Base-by-base conservation (phyloP, 2,888 invertebrate species). In the Microplitis deprimator region DNA sequence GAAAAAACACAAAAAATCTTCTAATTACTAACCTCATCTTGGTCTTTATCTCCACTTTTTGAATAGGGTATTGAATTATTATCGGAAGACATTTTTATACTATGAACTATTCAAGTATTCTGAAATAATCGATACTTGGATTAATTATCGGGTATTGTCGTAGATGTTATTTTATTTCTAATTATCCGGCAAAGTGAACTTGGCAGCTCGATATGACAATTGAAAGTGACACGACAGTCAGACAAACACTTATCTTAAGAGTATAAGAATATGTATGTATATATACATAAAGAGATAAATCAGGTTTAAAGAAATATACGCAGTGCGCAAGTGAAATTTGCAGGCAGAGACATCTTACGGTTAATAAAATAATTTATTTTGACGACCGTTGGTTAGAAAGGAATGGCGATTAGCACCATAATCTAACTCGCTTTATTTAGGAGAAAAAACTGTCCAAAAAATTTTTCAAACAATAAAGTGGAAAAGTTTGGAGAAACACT, bases 11-110 rank as follows among this genome's bases (percentile, higher is more conserved):
- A 61, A 64, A n/a, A 16, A 17, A 50, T 73, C 75, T 77, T 75
- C 73, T 68, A 67, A 74, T 77, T 73, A 82, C 89, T 91, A 90
- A 95, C 95, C 93, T 94, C 94, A 90, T 95, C 94, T 86, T 94
- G 93, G 77, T 92, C 91, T 84, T 92, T 92, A 85, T 93, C 88
- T 83, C 92, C 91, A 86, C 90, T 89, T 86, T 90, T 83, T 84
- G 92, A 90, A 79, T 90, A 90, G n/a, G 90, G 90, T 68, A 88
- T 85, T 73, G 82, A 81, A 68, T 84, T 86, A 79, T 84, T 86
- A 39, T 85, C 84, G 4, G 81, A 79, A 39, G 83, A 79, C 82
- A 84, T 84, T 65, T 78, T 64, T 69, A 71, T 8, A 13, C 6
- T 80, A 78, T 79, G 79, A 5, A 64, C 8, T n/a, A 64, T 64